Conservation (phyloP, 2,888 invertebrate genomes). For the Lypha dubia region DNA sequence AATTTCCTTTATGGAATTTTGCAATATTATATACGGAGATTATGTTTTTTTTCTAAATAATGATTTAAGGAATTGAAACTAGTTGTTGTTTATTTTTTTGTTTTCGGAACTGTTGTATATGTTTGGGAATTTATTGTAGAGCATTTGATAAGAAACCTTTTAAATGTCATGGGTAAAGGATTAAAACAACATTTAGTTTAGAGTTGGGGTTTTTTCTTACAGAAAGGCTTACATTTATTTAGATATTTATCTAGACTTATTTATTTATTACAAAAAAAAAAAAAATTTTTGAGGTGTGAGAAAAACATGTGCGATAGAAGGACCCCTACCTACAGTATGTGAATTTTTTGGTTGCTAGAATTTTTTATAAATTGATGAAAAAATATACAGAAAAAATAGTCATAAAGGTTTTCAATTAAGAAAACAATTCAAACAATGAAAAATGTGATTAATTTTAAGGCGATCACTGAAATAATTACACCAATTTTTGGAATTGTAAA, state of each 20-base stretch:
- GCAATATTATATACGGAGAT: slow-evolving; percentile 70
- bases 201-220: slow-evolving; percentile 33
- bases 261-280: slow-evolving; percentile 46
- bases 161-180: slow-evolving; percentile 62
- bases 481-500: too few relatives aligned
- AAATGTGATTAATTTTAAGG: too few relatives aligned
- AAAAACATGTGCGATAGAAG: slow-evolving; percentile 1
- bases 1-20: slow-evolving; percentile 36
- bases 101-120: slow-evolving; percentile 60
- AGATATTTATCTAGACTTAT: slow-evolving; percentile 54
- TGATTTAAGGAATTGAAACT: slow-evolving; percentile 51
- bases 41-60: slow-evolving; percentile 53
- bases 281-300: slow-evolving; percentile 66
- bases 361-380: too few relatives aligned
- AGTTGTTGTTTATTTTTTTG: slow-evolving; percentile 17
- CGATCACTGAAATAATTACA: too few relatives aligned
- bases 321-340: too few relatives aligned
- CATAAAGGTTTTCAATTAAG: too few relatives aligned
- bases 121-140: slow-evolving; percentile 71
- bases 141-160: slow-evolving; percentile 55
- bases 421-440: too few relatives aligned
- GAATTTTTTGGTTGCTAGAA: too few relatives aligned
- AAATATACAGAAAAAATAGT: too few relatives aligned
- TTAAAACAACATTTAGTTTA: slow-evolving; percentile 46
- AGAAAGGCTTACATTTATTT: slow-evolving; percentile 65